Evolutionary conservation across 2,797 vertebrate species (phyloP), one percentile per base, ranked within the genome.

Genomic region (Tachyglossus aculeatus): DNA sequence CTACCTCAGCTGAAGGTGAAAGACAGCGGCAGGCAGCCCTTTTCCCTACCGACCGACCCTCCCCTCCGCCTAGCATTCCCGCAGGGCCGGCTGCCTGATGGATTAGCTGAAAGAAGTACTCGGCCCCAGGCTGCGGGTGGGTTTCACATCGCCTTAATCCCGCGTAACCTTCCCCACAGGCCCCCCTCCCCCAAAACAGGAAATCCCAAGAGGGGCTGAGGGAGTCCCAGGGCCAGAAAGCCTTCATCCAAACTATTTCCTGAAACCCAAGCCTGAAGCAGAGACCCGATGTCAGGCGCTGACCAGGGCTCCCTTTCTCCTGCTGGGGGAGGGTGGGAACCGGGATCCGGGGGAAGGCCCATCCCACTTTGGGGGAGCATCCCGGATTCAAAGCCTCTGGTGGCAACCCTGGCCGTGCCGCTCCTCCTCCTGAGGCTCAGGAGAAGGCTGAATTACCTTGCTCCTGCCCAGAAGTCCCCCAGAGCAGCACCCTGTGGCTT

Each of bases 1-100:
- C 88, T 89, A 91, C 91, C 88, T 90, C 87, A 88, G 78, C 54
- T 62, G 74, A 83, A 79, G 90, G 85, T 76, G 84, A 88, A 91
- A 92, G 89, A 79, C 84, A 77, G 78, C 39, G 70, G 74, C 38
- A 80, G 67, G 65, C 69, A 84, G 73, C 70, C 71, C 86, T 86
- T 78, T 80, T 88, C 75, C 82, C 71, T 68, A 76, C 64, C 48
- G 86, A 85, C 83, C 48, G 83, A n/a, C n/a, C n/a, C n/a, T n/a
- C n/a, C n/a, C n/a, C n/a, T n/a, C n/a, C n/a, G n/a, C n/a, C n/a
- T n/a, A n/a, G n/a, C 78, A 89, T 88, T 82, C 80, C 78, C 66
- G 62, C 72, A 79, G 85, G 83, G 36, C 67, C 44, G 84, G 84
- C 80, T 86, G 78, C n/a, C 86, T 92, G 90, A 93, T 90, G 79